Conservation (phyloP, 2,888 invertebrate genomes). For the Melanostoma scalare region DNA sequence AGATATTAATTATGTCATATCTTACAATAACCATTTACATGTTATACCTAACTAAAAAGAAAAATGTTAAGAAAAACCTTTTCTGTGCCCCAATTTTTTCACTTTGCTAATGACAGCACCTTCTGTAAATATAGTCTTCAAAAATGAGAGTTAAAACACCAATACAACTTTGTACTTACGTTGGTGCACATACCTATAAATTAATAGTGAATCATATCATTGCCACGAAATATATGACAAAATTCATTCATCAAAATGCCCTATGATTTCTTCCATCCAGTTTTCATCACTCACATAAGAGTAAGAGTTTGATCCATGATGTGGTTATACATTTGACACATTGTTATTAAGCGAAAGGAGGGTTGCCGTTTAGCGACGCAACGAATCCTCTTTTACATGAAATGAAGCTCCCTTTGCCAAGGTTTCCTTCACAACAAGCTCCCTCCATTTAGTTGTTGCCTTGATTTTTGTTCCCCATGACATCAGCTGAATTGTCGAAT, state of each 20-base stretch:
- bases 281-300: constrained; percentile 39
- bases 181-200: too few species aligned
- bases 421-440: constrained; percentile 59
- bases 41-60: too few species aligned
- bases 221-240: neutral
- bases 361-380: constrained; percentile 56
- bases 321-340: constrained; percentile 74
- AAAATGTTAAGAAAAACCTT: too few species aligned
- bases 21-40: too few species aligned
- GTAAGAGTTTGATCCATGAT: constrained; percentile 58
- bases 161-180: too few species aligned
- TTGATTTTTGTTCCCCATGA: constrained; percentile 72
- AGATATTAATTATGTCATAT: too few species aligned
- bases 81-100: too few species aligned
- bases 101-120: too few species aligned
- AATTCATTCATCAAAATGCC: constrained; percentile 57
- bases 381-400: neutral
- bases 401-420: constrained; percentile 43
- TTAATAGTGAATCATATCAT: too few species aligned
- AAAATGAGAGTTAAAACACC: too few species aligned
- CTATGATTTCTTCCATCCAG: constrained; percentile 18
- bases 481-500: constrained; percentile 73
- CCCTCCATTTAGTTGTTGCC: constrained; percentile 59
- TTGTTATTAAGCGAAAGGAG: constrained; percentile 70
- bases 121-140: too few species aligned